phyloP scores from a whole-genome alignment of 1,140 invertebrate genomes.

The Pogonognathellus flavescens region DNA sequence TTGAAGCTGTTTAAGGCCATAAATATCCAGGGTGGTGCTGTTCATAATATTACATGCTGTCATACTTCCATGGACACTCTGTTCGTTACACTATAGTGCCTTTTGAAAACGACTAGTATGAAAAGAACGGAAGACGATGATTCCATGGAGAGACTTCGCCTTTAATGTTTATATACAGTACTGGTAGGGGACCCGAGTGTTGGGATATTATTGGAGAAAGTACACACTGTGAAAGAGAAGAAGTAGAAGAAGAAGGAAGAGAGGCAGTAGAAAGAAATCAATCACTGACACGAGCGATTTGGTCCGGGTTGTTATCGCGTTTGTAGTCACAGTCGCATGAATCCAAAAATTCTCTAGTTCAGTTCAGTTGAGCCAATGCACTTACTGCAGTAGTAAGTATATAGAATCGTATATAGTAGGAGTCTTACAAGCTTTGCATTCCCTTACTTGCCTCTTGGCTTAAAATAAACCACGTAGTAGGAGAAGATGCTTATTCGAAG shows the following conservation, averaged over 20 bases:
- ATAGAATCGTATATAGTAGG: too few relatives aligned
- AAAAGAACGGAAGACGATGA: not conserved
- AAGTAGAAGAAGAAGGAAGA: constrained; percentile 4
- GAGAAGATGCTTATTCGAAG: too few relatives aligned
- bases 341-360: constrained; percentile 22
- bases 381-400: constrained; percentile 6
- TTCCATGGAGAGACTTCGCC: constrained; percentile 10
- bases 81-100: too few relatives aligned
- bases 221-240: not conserved
- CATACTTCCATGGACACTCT: too few relatives aligned
- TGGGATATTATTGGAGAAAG: constrained; percentile 32
- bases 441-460: constrained; percentile 1
- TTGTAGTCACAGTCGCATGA: constrained; percentile 35
- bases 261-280: constrained; percentile 57
- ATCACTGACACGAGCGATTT: constrained; percentile 63
- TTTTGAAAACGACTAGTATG: too few relatives aligned
- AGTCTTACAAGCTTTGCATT: not conserved
- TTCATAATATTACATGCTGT: too few relatives aligned
- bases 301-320: constrained; percentile 56
- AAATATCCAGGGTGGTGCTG: too few relatives aligned
- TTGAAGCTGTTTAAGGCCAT: too few relatives aligned
- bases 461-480: not conserved
- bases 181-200: not conserved
- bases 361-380: constrained; percentile 19
- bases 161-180: not conserved